Evolutionary conservation across 2,888 invertebrate genomes (phyloP), one percentile per base, ranked within the genome.

Genomic region (Trachelus iudaicus): DNA sequence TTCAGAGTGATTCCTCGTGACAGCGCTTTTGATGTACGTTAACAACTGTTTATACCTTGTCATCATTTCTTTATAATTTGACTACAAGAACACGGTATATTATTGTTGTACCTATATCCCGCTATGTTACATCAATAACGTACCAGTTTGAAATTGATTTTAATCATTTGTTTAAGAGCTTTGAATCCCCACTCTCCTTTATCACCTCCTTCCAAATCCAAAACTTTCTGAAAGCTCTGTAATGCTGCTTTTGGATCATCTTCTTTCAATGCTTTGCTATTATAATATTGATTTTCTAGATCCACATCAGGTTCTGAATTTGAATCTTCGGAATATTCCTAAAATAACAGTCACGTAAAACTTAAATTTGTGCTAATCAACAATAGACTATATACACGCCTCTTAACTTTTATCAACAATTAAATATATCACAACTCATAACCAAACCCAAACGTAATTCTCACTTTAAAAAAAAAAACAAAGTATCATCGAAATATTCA

Each of bases 151-250:
- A 99, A 99, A 92, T 99, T 98, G 81, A 99, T 99, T 93, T 99
- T 99, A 75, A 99, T 99, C 99, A 99, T 99, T 92, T 99, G 99
- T 91, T 99, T 99, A 30, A 99, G 94, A 0, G 99, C 99, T 92
- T 99, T 99, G 92, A 99, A 99, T 0, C 99, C 99, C 99, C 99
- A 99, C 93, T 99, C 99, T 77, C 99, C 99, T 92, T 99, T 99
- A 85, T 99, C 99, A 0, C 97, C 98, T 69, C 97, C 97, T 92
- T 99, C 99, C 81, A 99, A 93, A 89, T 99, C 99, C 83, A 99
- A 92, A 13, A 99, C 99, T 92, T 98, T 96, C 90, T 97, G 97
- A 92, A 99, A 99, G 85, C 98, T 98, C 81, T 96, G 95, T 80
- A 99, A 92, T 0, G 99, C 99, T 13, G 95, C 96, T 86, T 95